Evolutionary conservation across 2,888 invertebrate genomes (phyloP), one percentile per base, ranked within the genome.

Genomic region (Isotomurus palustris): DNA sequence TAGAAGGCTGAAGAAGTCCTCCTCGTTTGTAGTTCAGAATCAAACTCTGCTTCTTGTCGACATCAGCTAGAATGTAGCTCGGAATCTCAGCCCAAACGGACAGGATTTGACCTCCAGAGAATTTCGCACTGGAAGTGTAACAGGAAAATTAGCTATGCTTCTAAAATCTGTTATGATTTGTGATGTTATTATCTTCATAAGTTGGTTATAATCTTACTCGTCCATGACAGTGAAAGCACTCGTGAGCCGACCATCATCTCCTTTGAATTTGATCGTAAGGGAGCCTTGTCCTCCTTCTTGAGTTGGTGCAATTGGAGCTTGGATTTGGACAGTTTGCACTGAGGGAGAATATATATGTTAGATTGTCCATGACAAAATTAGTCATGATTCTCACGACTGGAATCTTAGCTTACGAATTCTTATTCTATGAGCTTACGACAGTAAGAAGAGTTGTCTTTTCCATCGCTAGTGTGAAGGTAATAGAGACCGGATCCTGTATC

Each of bases 291-390:
- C 58, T 21, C 57, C 53, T 5, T 14, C 29, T 57, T 70, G 70
- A 29, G 10, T 54, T 2, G 52, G 3, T 17, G 49, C 43, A 17
- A 70, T 47, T 14, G 61, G 55, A 21, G 53, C 36, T 40, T 62
- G 64, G 40, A 68, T 12, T 43, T 62, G 56, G n/a, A 57, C 55
- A 5, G 65, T 47, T 65, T 68, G 67, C 12, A 63, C 70, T 70
- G 44, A 19, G 53, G 56, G n/a, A n/a, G n/a, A n/a, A n/a, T n/a
- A n/a, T n/a, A n/a, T n/a, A n/a, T n/a, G n/a, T n/a, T n/a, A n/a
- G n/a, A 14, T 32, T 21, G 10, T 29, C 28, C 3, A 21, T 51
- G 32, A 47, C 25, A 38, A 53, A 27, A 6, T n/a, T n/a, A n/a
- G n/a, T n/a, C n/a, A n/a, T n/a, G n/a, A n/a, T n/a, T n/a, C n/a